Conservation (phyloP, 1,140 invertebrate species). For the Pygmarrhopalites habei region DNA sequence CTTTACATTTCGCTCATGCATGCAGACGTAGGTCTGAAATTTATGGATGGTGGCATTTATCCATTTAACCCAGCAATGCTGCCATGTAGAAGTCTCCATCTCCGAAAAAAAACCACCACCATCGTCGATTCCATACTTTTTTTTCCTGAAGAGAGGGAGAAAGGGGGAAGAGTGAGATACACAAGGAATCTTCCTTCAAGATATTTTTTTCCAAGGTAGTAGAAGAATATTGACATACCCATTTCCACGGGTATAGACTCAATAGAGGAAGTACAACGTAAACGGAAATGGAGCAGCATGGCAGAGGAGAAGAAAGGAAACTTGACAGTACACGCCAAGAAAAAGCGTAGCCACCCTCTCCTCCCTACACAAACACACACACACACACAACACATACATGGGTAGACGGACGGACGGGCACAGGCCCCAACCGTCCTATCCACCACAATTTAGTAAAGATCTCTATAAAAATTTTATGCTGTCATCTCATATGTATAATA, state of each 20-base stretch:
- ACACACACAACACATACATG: no score
- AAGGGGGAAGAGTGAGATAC: not conserved
- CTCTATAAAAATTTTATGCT: no score
- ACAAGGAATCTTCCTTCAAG: not conserved
- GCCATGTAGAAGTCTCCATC: not conserved
- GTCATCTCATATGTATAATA: no score
- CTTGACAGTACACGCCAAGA: not conserved
- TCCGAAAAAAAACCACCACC: not conserved
- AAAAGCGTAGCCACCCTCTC: not conserved
- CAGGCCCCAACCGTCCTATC: no score
- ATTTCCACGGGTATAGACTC: not conserved
- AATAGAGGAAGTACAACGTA: not conserved
- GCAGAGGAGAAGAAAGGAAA: not conserved
- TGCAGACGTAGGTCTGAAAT: not conserved
- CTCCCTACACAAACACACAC: not conserved
- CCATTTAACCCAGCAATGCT: not conserved
- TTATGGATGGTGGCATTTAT: not conserved
- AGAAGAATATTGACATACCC: not conserved
- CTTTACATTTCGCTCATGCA: no score
- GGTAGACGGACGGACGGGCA: no score
- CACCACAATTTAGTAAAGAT: no score
- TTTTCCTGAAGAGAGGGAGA: not conserved
- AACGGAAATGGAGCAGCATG: not conserved
- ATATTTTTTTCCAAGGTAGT: not conserved
- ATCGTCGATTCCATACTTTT: not conserved